A percentile compares a stretch with the other conserved stretches of the same genome.
These are phyloP conservation scores for Trachelus stipa DNA, from an alignment of 2,888 invertebrate species.

Conservation along the genomic window DNA sequence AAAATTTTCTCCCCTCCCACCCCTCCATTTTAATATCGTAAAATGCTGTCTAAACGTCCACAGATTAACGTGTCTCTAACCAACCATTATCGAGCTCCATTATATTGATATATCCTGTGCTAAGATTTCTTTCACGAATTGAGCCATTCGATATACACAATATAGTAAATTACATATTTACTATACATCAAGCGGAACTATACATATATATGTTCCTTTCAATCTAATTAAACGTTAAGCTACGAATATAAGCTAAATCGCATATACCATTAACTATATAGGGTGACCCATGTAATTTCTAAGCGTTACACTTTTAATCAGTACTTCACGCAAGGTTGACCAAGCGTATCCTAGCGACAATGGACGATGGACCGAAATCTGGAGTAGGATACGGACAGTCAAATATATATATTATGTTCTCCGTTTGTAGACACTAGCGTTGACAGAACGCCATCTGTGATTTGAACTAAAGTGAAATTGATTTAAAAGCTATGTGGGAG, in stretches of 20 bases:
- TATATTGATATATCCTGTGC: not conserved
- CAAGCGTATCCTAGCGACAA: conserved; percentile 40
- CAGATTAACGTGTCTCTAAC: not conserved
- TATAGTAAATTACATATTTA: not conserved
- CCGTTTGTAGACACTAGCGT: conserved; percentile 37
- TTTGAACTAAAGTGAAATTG: conserved; percentile 35
- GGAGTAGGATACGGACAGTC: conserved; percentile 26
- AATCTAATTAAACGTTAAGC: not conserved
- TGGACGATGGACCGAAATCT: conserved; percentile 34
- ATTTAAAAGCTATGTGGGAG: conserved; percentile 22
- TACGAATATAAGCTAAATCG: conserved; percentile 6
- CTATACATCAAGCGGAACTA: not conserved
- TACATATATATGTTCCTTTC: not conserved
- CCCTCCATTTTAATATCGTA: conserved; percentile 35
- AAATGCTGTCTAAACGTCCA: conserved; percentile 27
- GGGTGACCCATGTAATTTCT: conserved; percentile 37
- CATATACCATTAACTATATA: not conserved
- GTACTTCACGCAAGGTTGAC: conserved; percentile 41
- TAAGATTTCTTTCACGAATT: not conserved
- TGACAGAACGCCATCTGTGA: conserved; percentile 43
- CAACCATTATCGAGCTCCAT: not conserved
- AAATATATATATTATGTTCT: conserved; percentile 34
- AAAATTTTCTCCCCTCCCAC: conserved; percentile 5
- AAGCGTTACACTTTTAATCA: conserved; percentile 45
- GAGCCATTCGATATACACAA: not conserved